Evolutionary conservation across 2,888 invertebrate species (phyloP).

Genomic region (Rapana venosa): DNA sequence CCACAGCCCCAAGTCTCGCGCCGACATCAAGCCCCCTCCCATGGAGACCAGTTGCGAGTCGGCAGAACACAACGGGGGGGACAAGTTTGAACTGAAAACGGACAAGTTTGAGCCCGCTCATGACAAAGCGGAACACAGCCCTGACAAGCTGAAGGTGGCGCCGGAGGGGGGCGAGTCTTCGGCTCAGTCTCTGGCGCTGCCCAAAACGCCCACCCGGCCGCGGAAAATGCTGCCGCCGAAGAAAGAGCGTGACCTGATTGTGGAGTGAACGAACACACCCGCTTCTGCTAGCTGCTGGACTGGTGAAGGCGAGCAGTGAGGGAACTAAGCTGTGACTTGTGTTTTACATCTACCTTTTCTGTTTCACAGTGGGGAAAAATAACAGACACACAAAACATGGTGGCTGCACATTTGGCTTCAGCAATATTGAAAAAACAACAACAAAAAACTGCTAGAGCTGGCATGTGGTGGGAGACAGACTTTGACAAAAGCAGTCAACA

Average conservation of each 20-base stretch:
- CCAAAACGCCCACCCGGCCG: slow-evolving; percentile 22
- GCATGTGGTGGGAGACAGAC: background rate
- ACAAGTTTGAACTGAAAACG: background rate
- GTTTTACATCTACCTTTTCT: no score
- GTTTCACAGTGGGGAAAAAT: background rate
- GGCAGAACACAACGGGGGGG: background rate
- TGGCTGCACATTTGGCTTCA: background rate
- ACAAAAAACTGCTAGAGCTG: background rate
- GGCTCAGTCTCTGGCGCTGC: background rate
- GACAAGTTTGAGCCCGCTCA: background rate
- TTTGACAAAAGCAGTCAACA: background rate
- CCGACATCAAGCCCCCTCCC: background rate
- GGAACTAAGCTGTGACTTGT: background rate
- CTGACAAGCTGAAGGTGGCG: slow-evolving; percentile 26
- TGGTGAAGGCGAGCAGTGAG: background rate
- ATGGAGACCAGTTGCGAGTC: background rate
- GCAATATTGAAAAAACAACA: no score
- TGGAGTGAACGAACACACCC: slow-evolving; percentile 8
- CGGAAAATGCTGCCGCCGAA: slow-evolving; percentile 45
- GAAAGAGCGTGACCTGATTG: slow-evolving; percentile 46
- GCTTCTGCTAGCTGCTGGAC: background rate
- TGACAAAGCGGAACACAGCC: background rate
- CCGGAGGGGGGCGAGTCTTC: background rate
- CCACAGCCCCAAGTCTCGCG: slow-evolving; percentile 11
- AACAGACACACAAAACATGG: background rate